phyloP scores from a whole-genome alignment of 2,797 vertebrate species.

The Falco novaeseelandiae region DNA sequence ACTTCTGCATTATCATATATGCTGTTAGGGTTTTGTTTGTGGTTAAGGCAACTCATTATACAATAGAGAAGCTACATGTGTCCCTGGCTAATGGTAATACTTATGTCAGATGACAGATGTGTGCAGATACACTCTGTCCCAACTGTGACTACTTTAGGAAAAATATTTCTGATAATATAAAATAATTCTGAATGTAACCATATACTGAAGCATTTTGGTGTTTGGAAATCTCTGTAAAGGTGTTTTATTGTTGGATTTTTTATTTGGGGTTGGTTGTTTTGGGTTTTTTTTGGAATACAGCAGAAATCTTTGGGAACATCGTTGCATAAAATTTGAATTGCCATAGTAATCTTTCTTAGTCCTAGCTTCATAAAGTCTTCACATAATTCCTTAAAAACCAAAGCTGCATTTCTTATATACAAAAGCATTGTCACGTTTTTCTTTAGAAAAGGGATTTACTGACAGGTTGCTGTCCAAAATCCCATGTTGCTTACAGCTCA shows the following conservation, averaged over 20 bases:
- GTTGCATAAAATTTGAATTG: neutral
- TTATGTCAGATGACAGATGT: neutral
- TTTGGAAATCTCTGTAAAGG: neutral
- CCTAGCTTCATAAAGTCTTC: neutral
- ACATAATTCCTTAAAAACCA: conserved; percentile 21
- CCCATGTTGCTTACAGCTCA: conserved; percentile 4
- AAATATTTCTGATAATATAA: neutral
- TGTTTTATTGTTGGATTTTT: neutral
- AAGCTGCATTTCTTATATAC: neutral
- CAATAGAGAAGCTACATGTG: neutral
- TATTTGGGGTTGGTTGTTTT: fast-evolving
- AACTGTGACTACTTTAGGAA: neutral
- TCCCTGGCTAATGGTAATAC: neutral
- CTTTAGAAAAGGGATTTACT: conserved; percentile 41
- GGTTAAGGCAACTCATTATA: neutral
- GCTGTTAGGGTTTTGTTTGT: neutral
- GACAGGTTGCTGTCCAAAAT: conserved; percentile 10
- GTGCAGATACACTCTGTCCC: neutral
- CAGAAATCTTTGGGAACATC: neutral
- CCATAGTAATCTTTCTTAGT: neutral
- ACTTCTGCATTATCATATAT: neutral
- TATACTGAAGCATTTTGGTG: neutral
- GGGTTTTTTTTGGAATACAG: neutral
- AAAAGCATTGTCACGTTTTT: neutral
- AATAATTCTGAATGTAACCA: neutral